Evolutionary conservation across 2,113 vertebrate species (phyloP).

Genomic region (Capra hircus): DNA sequence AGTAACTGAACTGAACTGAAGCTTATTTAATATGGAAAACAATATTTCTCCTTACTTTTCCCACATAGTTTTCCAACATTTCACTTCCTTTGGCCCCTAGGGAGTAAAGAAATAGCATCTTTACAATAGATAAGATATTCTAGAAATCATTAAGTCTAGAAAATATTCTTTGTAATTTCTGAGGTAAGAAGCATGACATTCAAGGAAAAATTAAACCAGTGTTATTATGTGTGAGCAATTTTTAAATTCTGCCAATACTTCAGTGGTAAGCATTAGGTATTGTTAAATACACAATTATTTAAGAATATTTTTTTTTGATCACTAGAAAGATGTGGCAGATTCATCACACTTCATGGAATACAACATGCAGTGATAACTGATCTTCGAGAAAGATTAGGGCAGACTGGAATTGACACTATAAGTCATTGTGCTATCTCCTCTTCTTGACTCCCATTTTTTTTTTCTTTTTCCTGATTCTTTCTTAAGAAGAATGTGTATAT

Average conservation of each 20-base stretch:
- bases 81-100: neutral
- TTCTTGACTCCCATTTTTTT: neutral
- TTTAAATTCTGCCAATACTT: neutral
- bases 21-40: neutral
- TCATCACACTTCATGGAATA: neutral
- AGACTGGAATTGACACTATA: neutral
- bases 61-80: neutral
- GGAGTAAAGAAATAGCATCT: neutral
- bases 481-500: neutral
- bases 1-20: neutral
- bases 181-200: neutral
- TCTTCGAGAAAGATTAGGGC: neutral
- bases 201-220: conserved; percentile 14
- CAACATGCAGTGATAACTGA: neutral
- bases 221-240: neutral
- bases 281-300: conserved; percentile 15
- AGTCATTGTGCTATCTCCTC: neutral
- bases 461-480: neutral
- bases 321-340: neutral
- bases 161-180: conserved; percentile 31
- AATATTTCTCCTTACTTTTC: conserved; percentile 11
- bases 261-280: neutral
- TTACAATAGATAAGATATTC: neutral
- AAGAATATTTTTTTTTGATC: neutral
- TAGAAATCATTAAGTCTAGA: conserved; percentile 38